Conservation (phyloP, 2,888 invertebrate species). For the Julus scandinavius region DNA sequence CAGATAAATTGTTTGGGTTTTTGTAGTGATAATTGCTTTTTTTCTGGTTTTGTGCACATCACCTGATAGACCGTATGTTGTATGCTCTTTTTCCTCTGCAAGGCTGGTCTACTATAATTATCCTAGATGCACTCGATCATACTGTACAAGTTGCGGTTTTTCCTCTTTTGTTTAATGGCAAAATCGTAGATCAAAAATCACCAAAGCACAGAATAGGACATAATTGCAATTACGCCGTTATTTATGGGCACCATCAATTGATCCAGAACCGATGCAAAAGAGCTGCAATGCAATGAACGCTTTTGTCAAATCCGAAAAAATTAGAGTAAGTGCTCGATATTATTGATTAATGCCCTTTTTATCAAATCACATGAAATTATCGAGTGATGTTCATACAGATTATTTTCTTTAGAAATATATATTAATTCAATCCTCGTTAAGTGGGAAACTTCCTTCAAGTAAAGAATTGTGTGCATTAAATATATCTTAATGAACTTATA, state of each 20-base stretch:
- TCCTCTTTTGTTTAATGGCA: constrained; percentile 40
- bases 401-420: no score
- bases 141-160: constrained; percentile 3
- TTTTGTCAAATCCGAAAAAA: not conserved
- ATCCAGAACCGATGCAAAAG: not conserved
- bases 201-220: constrained; percentile 17
- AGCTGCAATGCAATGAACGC: not conserved
- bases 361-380: no score
- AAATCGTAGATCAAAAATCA: constrained; percentile 32
- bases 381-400: no score
- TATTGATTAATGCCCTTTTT: no score
- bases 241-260: not conserved
- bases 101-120: not conserved
- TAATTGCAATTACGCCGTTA: constrained; percentile 7
- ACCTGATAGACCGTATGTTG: not conserved
- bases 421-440: no score
- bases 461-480: no score
- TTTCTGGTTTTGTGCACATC: not conserved
- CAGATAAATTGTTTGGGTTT: not conserved
- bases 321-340: no score
- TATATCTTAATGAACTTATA: no score
- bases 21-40: not conserved
- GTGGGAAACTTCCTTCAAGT: no score
- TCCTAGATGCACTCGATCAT: not conserved
- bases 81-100: not conserved